phyloP scores from a whole-genome alignment of 2,797 vertebrate species.

The Microctenopoma lineatum region DNA sequence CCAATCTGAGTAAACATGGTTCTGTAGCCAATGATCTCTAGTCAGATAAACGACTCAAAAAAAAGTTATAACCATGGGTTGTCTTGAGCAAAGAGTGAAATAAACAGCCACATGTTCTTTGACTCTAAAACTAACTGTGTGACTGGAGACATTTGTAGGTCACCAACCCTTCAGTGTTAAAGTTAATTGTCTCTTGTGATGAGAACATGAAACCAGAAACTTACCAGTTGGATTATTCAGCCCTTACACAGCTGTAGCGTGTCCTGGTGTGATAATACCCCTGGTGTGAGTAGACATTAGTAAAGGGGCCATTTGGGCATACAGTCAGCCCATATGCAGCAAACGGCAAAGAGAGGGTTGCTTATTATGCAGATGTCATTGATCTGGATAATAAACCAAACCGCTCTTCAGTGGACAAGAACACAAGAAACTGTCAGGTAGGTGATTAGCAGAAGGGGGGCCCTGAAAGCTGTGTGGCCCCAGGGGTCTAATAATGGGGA shows the following conservation, averaged over 20 bases:
- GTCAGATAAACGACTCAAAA: no score
- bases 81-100: no score
- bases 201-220: no score
- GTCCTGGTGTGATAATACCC: not conserved
- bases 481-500: slow-evolving; percentile 28
- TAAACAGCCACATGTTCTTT: no score
- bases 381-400: slow-evolving; percentile 84
- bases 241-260: not conserved
- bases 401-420: slow-evolving; percentile 78
- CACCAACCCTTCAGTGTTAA: not conserved
- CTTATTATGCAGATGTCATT: slow-evolving; percentile 80
- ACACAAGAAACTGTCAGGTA: slow-evolving; percentile 53
- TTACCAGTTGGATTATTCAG: not conserved
- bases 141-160: no score
- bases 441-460: slow-evolving; percentile 68
- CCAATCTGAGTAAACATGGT: no score
- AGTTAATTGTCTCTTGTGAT: not conserved
- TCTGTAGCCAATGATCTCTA: no score
- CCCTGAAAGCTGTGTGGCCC: slow-evolving; percentile 77
- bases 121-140: no score
- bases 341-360: slow-evolving; percentile 77
- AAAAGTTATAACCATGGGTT: no score
- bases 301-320: slow-evolving; percentile 75
- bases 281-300: slow-evolving; percentile 45
- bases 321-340: slow-evolving; percentile 63